Evolutionary conservation across 2,888 invertebrate genomes (phyloP).

Genomic region (Opisthograptis luteolata): DNA sequence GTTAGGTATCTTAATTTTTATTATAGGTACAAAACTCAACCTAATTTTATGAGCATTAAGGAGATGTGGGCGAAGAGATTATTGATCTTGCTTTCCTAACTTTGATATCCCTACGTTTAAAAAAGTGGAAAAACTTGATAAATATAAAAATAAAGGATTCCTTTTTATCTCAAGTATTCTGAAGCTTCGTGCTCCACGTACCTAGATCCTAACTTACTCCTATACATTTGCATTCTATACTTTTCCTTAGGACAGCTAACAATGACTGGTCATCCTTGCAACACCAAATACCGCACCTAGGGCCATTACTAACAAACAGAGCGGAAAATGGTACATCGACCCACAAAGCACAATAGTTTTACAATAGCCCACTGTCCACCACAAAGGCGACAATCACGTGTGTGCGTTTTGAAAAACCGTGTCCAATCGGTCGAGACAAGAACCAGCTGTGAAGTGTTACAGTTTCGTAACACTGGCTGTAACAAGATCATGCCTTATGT

Average conservation of each 20-base stretch:
- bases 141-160: too few relatives aligned
- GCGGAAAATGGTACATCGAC: constrained; percentile 27
- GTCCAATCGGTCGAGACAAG: constrained; percentile 54
- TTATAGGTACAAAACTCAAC: too few relatives aligned
- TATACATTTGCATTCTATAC: too few relatives aligned
- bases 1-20: too few relatives aligned
- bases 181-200: too few relatives aligned
- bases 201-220: too few relatives aligned
- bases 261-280: constrained; percentile 12
- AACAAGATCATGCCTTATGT: constrained; percentile 31
- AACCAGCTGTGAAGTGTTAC: constrained; percentile 33
- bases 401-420: constrained; percentile 47
- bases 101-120: too few relatives aligned
- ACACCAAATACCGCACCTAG: constrained; percentile 13
- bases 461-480: constrained; percentile 23
- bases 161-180: too few relatives aligned
- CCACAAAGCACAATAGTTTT: constrained; percentile 2
- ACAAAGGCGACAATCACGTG: constrained; percentile 36
- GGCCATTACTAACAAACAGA: constrained; percentile 29
- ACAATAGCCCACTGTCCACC: neutral
- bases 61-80: too few relatives aligned
- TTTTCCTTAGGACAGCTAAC: neutral
- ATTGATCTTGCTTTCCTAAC: too few relatives aligned
- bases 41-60: too few relatives aligned
- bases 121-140: too few relatives aligned